Base-by-base conservation (phyloP, 2,797 vertebrate genomes). In the Microctenopoma stevenorrisi region DNA sequence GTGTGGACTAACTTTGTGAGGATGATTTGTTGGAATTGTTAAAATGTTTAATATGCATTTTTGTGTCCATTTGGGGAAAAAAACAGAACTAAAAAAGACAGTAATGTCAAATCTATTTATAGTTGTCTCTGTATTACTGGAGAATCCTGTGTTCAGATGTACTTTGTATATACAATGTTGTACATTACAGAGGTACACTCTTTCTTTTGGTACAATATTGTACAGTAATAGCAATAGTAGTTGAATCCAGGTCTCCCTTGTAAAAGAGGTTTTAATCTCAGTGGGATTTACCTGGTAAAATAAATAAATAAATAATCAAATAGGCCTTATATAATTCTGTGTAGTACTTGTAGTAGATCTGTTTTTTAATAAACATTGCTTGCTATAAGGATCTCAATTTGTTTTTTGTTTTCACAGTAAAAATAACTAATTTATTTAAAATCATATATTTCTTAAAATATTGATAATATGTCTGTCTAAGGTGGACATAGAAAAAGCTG, bases 81-180 rank as follows among this genome's bases (percentile, higher is more conserved):
- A 89, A 92, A 88, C 87, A 87, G 90, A 93, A 91, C 88, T 88
- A 88, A 93, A 94, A 83, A 72, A 82, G 84, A 93, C 90, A 68
- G 85, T 93, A 91, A 89, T 88, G 91, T 94, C 91, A 92, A 88
- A 94, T 94, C 91, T 95, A 95, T 95, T 94, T 95, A 95, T 94
- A 94, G 92, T 94, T 92, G 93, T 94, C 88, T 94, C 94, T 96
- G 93, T 94, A 94, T 95, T 94, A 91, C 84, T 93, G 93, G 90
- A 94, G 89, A 94, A 94, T 94, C 93, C 91, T 94, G 94, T 96
- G 96, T 95, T 95, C 93, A 95, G 86, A 94, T 95, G 94, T 95
- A 95, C 95, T 96, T 95, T 96, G 95, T 96, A 96, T 95, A 97
- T 96, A 96, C 91, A 95, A 95, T 92, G 93, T 93, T 97, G 96